phyloP scores from a whole-genome alignment of 2,888 invertebrate species.

The Epinotia bilunana region DNA sequence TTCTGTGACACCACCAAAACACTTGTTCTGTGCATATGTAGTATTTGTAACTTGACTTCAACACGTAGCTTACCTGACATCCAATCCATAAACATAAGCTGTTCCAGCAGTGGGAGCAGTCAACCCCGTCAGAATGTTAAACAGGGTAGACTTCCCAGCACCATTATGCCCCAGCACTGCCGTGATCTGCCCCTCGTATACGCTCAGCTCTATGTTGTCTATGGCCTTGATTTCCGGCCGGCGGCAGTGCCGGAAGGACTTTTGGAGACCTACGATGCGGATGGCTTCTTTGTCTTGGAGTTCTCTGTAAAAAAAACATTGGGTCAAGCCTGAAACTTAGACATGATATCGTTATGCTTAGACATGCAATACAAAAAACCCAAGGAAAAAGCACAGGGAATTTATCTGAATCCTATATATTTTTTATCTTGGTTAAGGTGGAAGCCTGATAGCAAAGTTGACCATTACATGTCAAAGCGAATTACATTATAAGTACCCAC shows the following conservation, averaged over 20 bases:
- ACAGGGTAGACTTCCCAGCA: constrained; percentile 93
- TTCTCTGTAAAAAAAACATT: constrained; percentile 71
- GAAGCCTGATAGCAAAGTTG: no score
- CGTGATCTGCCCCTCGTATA: constrained; percentile 94
- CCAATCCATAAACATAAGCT: constrained; percentile 90
- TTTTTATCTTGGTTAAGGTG: no score
- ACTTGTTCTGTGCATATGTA: no score
- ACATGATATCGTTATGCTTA: no score
- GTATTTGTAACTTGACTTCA: not conserved
- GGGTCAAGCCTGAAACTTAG: no score
- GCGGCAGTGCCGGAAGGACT: constrained; percentile 88
- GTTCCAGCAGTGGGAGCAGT: constrained; percentile 90
- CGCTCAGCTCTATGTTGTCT: constrained; percentile 90
- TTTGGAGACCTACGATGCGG: constrained; percentile 89
- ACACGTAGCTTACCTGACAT: constrained; percentile 84
- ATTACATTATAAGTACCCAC: no score
- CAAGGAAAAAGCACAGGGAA: not conserved
- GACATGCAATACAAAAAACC: no score
- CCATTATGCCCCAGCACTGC: constrained; percentile 94
- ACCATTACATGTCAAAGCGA: no score
- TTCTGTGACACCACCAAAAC: no score
- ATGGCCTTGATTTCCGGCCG: constrained; percentile 89
- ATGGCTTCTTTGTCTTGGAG: constrained; percentile 90
- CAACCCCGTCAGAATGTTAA: constrained; percentile 93
- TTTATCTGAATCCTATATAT: no score